Conservation (phyloP, 2,888 invertebrate species). For the Sarcophaga variegata region DNA sequence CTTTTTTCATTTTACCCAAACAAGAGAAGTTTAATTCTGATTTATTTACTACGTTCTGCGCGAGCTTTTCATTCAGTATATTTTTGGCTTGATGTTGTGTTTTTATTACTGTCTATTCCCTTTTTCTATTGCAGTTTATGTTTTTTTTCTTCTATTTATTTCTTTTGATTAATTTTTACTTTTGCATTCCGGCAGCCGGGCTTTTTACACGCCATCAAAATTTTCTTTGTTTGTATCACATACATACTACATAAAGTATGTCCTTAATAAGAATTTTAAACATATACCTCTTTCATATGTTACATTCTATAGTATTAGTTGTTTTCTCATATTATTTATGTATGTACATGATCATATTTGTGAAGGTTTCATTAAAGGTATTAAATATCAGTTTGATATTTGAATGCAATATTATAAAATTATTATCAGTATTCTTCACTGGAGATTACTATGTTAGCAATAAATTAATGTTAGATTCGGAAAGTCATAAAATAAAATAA, state of each 20-base stretch:
- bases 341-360: too few species aligned
- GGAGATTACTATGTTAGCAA: too few species aligned
- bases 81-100: conserved; percentile 17
- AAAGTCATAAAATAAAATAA: too few species aligned
- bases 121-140: conserved; percentile 15
- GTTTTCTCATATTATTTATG: too few species aligned
- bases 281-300: too few species aligned
- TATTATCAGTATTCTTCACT: too few species aligned
- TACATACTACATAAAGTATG: neutral
- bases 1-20: neutral
- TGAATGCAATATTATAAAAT: too few species aligned
- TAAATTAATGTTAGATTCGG: too few species aligned
- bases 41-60: conserved; percentile 32
- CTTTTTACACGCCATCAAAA: conserved; percentile 43
- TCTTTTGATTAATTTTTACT: conserved; percentile 16
- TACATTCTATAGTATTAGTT: too few species aligned
- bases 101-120: neutral
- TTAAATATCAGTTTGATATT: too few species aligned
- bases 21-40: conserved; percentile 14
- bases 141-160: conserved; percentile 14
- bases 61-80: conserved; percentile 69
- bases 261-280: too few species aligned
- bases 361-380: too few species aligned
- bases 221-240: neutral
- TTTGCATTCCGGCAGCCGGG: conserved; percentile 50